Evolutionary conservation across 2,797 vertebrate species (phyloP).

Genomic region (Anguilla megastoma): DNA sequence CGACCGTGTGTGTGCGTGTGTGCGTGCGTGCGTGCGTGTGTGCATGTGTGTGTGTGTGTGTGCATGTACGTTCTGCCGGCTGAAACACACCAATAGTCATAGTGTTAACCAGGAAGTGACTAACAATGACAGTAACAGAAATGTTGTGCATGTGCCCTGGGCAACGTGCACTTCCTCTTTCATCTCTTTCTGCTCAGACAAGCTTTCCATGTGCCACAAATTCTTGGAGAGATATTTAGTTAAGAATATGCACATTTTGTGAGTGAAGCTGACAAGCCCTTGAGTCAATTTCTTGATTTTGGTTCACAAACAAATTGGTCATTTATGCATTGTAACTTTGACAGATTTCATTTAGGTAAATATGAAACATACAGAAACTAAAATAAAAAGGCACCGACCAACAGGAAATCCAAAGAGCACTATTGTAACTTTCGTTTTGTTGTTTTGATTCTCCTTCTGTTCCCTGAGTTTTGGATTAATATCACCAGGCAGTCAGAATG

Average conservation of each 20-base stretch:
- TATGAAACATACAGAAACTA: not conserved
- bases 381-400: not conserved
- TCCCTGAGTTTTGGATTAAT: not conserved
- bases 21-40: not conserved
- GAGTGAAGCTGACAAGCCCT: not conserved
- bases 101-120: not conserved
- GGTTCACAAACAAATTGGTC: not conserved
- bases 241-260: not conserved
- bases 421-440: not conserved
- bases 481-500: slow-evolving; percentile 3
- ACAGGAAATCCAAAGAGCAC: not conserved
- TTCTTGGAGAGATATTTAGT: not conserved
- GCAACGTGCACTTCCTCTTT: not conserved
- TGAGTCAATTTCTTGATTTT: not conserved
- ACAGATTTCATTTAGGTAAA: not conserved
- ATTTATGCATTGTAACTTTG: not conserved
- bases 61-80: not conserved
- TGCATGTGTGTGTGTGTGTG: not conserved
- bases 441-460: not conserved
- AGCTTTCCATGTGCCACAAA: not conserved
- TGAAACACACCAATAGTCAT: not conserved
- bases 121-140: not conserved
- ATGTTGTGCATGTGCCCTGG: not conserved
- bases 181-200: not conserved
- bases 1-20: not conserved